These are phyloP conservation scores for Scaptomyza flava DNA, from an alignment of 2,888 invertebrate species.

Conservation along the genomic window DNA sequence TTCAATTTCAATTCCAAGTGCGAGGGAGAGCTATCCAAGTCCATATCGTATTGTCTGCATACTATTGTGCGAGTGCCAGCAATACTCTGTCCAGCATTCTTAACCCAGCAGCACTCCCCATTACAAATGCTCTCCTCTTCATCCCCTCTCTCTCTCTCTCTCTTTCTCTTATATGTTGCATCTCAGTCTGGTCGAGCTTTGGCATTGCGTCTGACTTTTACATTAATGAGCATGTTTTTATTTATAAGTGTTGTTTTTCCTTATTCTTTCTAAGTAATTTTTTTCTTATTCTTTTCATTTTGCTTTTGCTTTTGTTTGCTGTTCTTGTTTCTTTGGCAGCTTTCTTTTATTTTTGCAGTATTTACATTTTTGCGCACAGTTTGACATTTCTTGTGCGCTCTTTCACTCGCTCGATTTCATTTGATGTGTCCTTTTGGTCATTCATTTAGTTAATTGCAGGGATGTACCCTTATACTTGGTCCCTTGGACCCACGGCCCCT, in stretches of 20 bases:
- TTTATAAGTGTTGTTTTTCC: slow-evolving; percentile 70
- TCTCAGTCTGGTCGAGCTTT: slow-evolving; percentile 27
- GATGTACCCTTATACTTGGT: neutral
- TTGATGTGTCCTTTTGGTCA: slow-evolving; percentile 69
- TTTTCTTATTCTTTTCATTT: slow-evolving; percentile 4
- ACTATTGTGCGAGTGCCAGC: slow-evolving; percentile 30
- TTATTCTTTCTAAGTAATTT: slow-evolving; percentile 2
- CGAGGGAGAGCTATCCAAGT: slow-evolving; percentile 28
- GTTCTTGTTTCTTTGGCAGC: neutral
- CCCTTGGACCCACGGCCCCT: neutral
- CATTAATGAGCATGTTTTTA: slow-evolving; percentile 80
- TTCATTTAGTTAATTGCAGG: slow-evolving; percentile 68
- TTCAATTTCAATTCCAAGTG: slow-evolving; percentile 71
- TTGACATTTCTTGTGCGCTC: slow-evolving; percentile 42
- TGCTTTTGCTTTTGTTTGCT: slow-evolving; percentile 40
- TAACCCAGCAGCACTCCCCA: neutral
- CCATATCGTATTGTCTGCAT: slow-evolving; percentile 56
- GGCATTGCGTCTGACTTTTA: slow-evolving; percentile 66
- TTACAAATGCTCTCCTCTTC: neutral
- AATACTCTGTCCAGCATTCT: slow-evolving; percentile 12
- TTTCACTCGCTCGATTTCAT: slow-evolving; percentile 70
- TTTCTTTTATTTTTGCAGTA: slow-evolving; percentile 13
- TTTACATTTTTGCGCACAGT: slow-evolving; percentile 54
- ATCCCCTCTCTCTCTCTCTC: neutral
- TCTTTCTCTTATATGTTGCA: neutral